Conservation (phyloP, 2,888 invertebrate genomes). For the Melanostoma mellinum region DNA sequence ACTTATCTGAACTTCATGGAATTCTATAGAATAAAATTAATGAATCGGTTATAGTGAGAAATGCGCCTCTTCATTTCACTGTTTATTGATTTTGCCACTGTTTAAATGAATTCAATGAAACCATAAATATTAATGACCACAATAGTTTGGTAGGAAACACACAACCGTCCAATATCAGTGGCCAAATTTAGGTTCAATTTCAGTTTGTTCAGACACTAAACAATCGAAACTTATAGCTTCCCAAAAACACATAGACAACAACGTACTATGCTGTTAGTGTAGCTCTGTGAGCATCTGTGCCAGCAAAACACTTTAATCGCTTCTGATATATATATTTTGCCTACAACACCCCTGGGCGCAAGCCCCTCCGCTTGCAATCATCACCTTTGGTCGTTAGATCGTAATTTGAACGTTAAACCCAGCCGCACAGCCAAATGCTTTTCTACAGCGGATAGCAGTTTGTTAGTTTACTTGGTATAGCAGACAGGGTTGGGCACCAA, state of each 20-base stretch:
- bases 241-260: conserved; percentile 2
- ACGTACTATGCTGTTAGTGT: no score
- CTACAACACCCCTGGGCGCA: conserved; percentile 10
- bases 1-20: no score
- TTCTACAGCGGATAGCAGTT: conserved; percentile 14
- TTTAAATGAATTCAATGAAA: conserved; percentile 2
- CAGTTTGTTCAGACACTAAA: conserved; percentile 22
- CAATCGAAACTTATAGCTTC: conserved; percentile 46
- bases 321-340: conserved; percentile 52
- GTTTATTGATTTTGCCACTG: no score
- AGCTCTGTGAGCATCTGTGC: conserved; percentile 23
- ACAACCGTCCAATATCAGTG: no score
- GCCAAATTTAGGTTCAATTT: conserved; percentile 16
- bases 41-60: no score
- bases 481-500: conserved; percentile 18
- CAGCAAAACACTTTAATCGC: conserved; percentile 53
- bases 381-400: conserved; percentile 32
- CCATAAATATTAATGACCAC: conserved; percentile 39
- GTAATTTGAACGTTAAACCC: conserved; percentile 29
- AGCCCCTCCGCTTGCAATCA: conserved; percentile 12
- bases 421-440: conserved; percentile 20
- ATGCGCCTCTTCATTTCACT: no score
- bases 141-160: neutral
- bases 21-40: no score
- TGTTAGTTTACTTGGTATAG: neutral